A percentile compares a stretch with the other conserved stretches of the same genome.
These are phyloP conservation scores for Drosophila miranda DNA, from an alignment of 1,140 invertebrate species.

Conservation along the genomic window DNA sequence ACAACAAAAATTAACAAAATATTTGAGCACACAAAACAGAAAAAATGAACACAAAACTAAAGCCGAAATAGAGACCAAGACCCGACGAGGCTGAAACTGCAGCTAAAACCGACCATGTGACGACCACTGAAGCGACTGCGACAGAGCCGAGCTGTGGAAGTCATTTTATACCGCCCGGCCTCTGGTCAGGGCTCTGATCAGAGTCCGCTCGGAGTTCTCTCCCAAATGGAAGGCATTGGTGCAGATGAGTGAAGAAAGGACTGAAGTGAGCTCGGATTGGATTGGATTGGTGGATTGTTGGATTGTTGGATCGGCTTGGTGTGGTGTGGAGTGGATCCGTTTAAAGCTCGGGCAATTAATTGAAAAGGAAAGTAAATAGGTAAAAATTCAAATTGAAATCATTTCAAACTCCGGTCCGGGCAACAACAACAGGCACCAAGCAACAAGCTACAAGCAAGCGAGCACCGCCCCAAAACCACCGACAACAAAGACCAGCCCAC, in stretches of 20 bases:
- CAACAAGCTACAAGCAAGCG: constrained; percentile 29
- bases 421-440: constrained; percentile 14
- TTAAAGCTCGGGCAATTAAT: constrained; percentile 49
- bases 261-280: not conserved
- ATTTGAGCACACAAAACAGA: constrained; percentile 7
- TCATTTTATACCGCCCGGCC: constrained; percentile 40
- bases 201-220: constrained; percentile 12
- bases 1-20: constrained; percentile 15
- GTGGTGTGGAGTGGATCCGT: constrained; percentile 30
- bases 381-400: constrained; percentile 66
- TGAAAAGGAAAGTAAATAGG: constrained; percentile 52
- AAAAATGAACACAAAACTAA: constrained; percentile 18
- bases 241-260: constrained; percentile 48
- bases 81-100: constrained; percentile 2
- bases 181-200: constrained; percentile 1
- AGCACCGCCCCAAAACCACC: constrained; percentile 16
- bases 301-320: constrained; percentile 20
- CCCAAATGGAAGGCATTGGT: constrained; percentile 16
- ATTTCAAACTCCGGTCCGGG: constrained; percentile 59
- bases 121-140: constrained; percentile 44
- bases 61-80: too few relatives aligned
- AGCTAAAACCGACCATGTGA: constrained; percentile 34
- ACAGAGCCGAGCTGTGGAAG: constrained; percentile 34
- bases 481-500: constrained; percentile 27
- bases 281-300: constrained; percentile 8